phyloP scores from a whole-genome alignment of 2,888 invertebrate genomes.

The Habrosyne pyritoides region DNA sequence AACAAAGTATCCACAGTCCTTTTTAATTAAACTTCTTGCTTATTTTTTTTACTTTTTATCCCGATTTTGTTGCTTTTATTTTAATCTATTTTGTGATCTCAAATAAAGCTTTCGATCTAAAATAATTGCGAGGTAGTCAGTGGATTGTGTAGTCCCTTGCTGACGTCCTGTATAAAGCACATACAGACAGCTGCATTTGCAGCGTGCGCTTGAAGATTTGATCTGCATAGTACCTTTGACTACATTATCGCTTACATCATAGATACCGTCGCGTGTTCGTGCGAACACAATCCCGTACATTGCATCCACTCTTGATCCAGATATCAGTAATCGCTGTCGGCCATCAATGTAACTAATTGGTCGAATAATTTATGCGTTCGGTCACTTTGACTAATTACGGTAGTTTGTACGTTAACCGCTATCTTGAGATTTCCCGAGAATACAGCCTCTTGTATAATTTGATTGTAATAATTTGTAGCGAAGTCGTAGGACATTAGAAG shows the following conservation, averaged over 20 bases:
- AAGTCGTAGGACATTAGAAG: neutral
- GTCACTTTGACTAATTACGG: slow-evolving; percentile 66
- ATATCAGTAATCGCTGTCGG: slow-evolving; percentile 63
- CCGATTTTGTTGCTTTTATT: too few relatives aligned
- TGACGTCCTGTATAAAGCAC: too few relatives aligned
- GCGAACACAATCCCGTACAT: slow-evolving; percentile 22
- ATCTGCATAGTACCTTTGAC: neutral
- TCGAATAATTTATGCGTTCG: slow-evolving; percentile 70
- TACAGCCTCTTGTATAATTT: slow-evolving; percentile 10
- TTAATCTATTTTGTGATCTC: too few relatives aligned
- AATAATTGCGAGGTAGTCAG: too few relatives aligned
- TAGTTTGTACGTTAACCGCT: slow-evolving; percentile 43
- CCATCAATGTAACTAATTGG: slow-evolving; percentile 77
- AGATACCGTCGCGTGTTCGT: slow-evolving; percentile 8
- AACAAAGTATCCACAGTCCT: too few relatives aligned
- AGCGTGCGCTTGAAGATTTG: too few relatives aligned
- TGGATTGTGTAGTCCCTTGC: too few relatives aligned
- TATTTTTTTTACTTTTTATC: too few relatives aligned
- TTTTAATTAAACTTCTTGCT: too few relatives aligned
- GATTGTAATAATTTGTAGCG: slow-evolving; percentile 9
- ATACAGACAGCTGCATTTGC: too few relatives aligned
- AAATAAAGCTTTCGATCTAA: too few relatives aligned
- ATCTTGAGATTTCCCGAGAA: slow-evolving; percentile 33
- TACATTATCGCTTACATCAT: neutral
- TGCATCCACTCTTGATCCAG: slow-evolving; percentile 39